Percentiles rank a stretch among this genome's conserved stretches.
Conservation (phyloP, 2,113 vertebrate genomes). For the Notechis scutatus region DNA sequence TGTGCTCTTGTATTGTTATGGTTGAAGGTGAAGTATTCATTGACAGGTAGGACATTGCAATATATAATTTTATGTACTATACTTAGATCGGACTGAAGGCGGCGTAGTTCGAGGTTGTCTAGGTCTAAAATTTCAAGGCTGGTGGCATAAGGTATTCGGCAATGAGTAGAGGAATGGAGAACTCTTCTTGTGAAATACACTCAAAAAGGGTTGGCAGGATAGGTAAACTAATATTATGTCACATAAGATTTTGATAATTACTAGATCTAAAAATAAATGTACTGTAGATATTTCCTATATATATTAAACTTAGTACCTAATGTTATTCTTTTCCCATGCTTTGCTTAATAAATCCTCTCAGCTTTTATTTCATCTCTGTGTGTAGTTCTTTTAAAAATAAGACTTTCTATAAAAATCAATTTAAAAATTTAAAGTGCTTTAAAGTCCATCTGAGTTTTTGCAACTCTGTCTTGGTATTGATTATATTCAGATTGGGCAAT, state of each 20-base stretch:
- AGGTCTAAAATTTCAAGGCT: too few species aligned
- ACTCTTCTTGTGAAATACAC: too few species aligned
- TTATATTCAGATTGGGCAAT: not conserved
- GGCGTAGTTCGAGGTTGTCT: too few species aligned
- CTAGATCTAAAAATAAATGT: not conserved
- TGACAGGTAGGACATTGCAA: too few species aligned
- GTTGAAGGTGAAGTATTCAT: too few species aligned
- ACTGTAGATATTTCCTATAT: not conserved
- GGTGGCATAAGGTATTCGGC: too few species aligned
- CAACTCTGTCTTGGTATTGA: not conserved
- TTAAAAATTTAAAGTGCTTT: not conserved
- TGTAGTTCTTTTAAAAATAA: not conserved
- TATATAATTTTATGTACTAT: too few species aligned
- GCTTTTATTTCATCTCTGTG: not conserved
- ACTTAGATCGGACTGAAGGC: too few species aligned
- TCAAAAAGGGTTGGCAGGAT: not conserved
- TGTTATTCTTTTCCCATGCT: not conserved
- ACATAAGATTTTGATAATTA: not conserved
- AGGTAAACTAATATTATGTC: not conserved
- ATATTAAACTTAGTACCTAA: not conserved
- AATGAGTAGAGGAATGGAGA: too few species aligned
- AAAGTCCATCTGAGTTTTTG: not conserved
- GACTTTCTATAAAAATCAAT: not conserved
- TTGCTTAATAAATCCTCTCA: not conserved
- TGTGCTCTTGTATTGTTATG: too few species aligned